Percentiles rank a stretch among this genome's conserved stretches.
Conservation (phyloP, 2,888 invertebrate genomes). For the Endomychus coccineus region DNA sequence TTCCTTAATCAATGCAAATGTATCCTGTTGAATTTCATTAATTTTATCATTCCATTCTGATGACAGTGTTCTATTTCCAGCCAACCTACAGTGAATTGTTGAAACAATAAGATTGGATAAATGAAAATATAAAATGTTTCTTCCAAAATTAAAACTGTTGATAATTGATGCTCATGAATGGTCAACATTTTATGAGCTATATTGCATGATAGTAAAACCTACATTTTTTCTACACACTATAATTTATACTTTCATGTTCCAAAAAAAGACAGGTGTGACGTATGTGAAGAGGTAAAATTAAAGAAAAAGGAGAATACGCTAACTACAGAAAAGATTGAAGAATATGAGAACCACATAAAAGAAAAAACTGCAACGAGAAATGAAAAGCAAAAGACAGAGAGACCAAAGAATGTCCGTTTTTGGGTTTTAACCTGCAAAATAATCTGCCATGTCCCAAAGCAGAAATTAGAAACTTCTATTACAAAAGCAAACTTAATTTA, state of each 20-base stretch:
- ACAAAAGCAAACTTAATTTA: slow-evolving; percentile 22
- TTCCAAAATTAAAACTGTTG: no score
- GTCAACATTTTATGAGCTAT: no score
- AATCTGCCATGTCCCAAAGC: slow-evolving; percentile 24
- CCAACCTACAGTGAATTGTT: no score
- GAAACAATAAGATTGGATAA: no score
- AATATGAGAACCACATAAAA: slow-evolving; percentile 13
- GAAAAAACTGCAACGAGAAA: slow-evolving; percentile 15
- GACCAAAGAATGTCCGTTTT: slow-evolving; percentile 9
- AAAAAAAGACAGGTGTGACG: slow-evolving; percentile 5
- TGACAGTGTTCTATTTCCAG: no score
- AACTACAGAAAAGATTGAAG: slow-evolving; percentile 10
- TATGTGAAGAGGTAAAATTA: slow-evolving; percentile 3
- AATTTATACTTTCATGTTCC: neutral
- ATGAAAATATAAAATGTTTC: no score
- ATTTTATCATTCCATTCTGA: no score
- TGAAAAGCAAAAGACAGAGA: slow-evolving; percentile 10
- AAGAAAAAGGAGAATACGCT: slow-evolving; percentile 10
- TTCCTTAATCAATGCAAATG: no score
- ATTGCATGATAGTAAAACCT: no score
- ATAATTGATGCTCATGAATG: no score
- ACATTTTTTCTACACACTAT: neutral
- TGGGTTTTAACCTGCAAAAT: slow-evolving; percentile 13
- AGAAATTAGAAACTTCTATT: slow-evolving; percentile 22
- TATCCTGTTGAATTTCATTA: no score